These are phyloP conservation scores for Psittacula echo DNA, from an alignment of 2,797 vertebrate genomes.

Conservation along the genomic window DNA sequence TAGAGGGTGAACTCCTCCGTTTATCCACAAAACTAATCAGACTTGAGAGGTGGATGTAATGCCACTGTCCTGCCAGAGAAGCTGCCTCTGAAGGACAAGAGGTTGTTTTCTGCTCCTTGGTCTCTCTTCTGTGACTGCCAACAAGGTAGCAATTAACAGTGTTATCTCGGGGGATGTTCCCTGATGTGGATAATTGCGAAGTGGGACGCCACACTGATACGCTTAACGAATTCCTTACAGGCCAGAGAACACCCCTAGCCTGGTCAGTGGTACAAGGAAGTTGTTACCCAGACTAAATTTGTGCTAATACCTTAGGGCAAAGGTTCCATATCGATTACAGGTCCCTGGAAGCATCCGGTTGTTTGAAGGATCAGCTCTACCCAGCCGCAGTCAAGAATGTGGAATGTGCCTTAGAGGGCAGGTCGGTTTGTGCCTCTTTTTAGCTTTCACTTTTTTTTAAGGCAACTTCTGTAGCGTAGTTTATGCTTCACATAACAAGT, in stretches of 20 bases:
- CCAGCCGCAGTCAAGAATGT: not conserved
- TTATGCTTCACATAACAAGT: not conserved
- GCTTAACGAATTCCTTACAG: not conserved
- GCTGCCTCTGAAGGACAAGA: not conserved
- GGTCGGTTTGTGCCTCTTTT: not conserved
- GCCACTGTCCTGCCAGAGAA: not conserved
- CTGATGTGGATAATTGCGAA: slow-evolving; percentile 18
- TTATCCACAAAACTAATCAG: not conserved
- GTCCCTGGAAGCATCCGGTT: not conserved
- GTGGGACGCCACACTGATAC: not conserved
- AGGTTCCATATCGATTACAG: not conserved
- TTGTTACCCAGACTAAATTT: slow-evolving; percentile 1
- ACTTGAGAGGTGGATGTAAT: not conserved
- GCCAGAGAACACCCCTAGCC: not conserved
- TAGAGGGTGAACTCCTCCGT: slow-evolving; percentile 1
- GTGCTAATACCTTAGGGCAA: slow-evolving; percentile 6
- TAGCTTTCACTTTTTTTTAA: not conserved
- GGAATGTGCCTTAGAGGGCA: not conserved
- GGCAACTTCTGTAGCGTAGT: not conserved
- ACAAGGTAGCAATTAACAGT: slow-evolving; percentile 36
- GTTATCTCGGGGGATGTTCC: slow-evolving; percentile 15
- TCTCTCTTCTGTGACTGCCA: slow-evolving; percentile 28
- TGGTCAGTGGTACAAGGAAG: slow-evolving; percentile 11
- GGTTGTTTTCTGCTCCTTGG: not conserved
- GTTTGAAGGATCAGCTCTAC: slow-evolving; percentile 20